Conservation (phyloP, 2,797 vertebrate genomes). For the Manis crassicaudata region DNA sequence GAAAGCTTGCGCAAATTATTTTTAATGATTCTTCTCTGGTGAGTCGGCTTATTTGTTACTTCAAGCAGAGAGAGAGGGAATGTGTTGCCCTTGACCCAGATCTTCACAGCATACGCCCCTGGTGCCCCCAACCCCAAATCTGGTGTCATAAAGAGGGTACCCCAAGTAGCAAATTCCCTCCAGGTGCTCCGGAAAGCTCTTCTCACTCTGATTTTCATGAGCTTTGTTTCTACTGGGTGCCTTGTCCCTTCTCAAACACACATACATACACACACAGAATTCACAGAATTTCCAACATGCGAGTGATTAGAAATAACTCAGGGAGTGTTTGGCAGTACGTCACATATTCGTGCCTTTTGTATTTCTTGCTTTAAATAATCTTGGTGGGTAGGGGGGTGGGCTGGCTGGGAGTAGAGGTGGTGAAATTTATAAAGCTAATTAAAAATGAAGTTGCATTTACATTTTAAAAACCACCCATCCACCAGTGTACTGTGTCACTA, state of each 20-base stretch:
- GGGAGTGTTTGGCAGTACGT: not conserved
- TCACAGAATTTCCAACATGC: slow-evolving; percentile 57
- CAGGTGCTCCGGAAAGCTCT: slow-evolving; percentile 69
- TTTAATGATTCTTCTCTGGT: slow-evolving; percentile 96
- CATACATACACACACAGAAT: not conserved
- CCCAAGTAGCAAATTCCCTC: slow-evolving; percentile 73
- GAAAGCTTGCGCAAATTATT: slow-evolving; percentile 97
- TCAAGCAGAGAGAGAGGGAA: slow-evolving; percentile 84
- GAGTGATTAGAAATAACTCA: slow-evolving; percentile 52
- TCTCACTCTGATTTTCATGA: slow-evolving; percentile 68
- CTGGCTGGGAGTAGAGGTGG: not conserved
- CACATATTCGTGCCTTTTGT: not conserved
- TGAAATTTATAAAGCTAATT: slow-evolving; percentile 85
- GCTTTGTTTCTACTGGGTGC: slow-evolving; percentile 81
- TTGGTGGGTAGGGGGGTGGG: rapidly evolving
- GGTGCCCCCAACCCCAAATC: slow-evolving; percentile 66
- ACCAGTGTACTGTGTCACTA: slow-evolving; percentile 81
- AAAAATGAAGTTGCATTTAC: slow-evolving; percentile 86
- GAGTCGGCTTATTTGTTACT: slow-evolving; percentile 92
- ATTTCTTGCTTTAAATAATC: slow-evolving; percentile 64
- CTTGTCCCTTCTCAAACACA: not conserved
- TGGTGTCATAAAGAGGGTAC: slow-evolving; percentile 76
- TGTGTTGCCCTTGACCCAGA: slow-evolving; percentile 87
- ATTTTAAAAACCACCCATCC: slow-evolving; percentile 80
- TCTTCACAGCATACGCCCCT: slow-evolving; percentile 77